Conservation (phyloP, 2,113 vertebrate species). For the Stegostoma tigrinum region DNA sequence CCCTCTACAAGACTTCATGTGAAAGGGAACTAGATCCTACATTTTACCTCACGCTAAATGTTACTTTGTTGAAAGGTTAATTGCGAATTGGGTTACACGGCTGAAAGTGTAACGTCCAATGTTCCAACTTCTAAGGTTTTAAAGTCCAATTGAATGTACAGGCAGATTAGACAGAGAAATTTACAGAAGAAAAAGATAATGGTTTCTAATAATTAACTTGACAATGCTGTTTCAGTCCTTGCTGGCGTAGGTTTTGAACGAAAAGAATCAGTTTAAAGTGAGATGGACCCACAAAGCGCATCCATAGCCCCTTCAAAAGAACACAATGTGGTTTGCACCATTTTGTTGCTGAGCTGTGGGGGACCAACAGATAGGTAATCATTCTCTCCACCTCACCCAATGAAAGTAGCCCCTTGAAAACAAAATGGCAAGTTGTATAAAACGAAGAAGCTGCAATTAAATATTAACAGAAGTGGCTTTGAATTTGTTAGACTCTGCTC, state of each 20-base stretch:
- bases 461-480: not conserved
- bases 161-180: not conserved
- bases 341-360: not conserved
- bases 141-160: slow-evolving; percentile 9
- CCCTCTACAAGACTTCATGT: not conserved
- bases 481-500: too few relatives aligned
- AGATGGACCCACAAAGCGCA: not conserved
- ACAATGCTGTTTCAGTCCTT: not conserved
- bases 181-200: not conserved
- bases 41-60: not conserved
- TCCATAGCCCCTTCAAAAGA: not conserved
- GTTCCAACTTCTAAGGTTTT: not conserved
- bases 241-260: not conserved
- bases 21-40: not conserved
- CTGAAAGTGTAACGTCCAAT: not conserved
- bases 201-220: not conserved
- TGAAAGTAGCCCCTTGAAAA: not conserved
- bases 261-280: not conserved
- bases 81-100: not conserved
- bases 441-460: not conserved
- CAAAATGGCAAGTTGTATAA: not conserved
- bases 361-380: not conserved
- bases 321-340: not conserved
- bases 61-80: not conserved
- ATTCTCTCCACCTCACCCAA: not conserved